Evolutionary conservation across 2,797 vertebrate genomes (phyloP), one percentile per base, ranked within the genome.

Genomic region (Semaprochilodus insignis): DNA sequence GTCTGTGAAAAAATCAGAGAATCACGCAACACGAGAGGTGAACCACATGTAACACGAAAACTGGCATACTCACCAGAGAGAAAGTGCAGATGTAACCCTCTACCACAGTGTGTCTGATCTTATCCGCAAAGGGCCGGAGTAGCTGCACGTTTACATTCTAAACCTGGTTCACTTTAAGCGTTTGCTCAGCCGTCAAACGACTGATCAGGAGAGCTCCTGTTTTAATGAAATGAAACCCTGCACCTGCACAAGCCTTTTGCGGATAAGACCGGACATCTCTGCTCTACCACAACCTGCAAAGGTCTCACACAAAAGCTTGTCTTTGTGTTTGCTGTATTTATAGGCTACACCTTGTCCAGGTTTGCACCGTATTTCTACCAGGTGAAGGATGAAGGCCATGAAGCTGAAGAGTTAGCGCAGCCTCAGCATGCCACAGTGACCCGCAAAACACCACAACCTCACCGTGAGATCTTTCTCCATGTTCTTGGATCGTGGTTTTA

Each of bases 1-100:
- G 91, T 94, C 25, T 99, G 98, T 89, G 94, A 96, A 89, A 95
- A 97, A 88, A 97, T 97, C 82, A 92, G 97, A 91, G 95, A 93
- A 34, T 97, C 97, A 21, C 95, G 95, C 74, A 90, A 89, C 85
- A 95, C 89, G 81, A 96, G 97, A 97, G 97, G 98, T 98, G 66
- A 44, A 40, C 34, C 44, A 21, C 19, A 10, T 48, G 8, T n/a
- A 19, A 69, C 66, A 44, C 66, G 44, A 1, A 44, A 34, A 69
- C 62, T 17, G 55, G 21, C 10, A 17, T 40, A 40, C 40, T 40
- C 40, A 40, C 40, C 40, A 40, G 40, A 40, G 40, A 40, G 44
- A 48, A 10, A 10, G 8, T 40, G 5, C 44, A 48, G 10, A 48
- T 8, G 44, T 48, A 11, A 48, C 11, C 44, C 8, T 10, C 44